Base-by-base conservation (phyloP, 1,140 invertebrate species). In the Drosophila ananassae region DNA sequence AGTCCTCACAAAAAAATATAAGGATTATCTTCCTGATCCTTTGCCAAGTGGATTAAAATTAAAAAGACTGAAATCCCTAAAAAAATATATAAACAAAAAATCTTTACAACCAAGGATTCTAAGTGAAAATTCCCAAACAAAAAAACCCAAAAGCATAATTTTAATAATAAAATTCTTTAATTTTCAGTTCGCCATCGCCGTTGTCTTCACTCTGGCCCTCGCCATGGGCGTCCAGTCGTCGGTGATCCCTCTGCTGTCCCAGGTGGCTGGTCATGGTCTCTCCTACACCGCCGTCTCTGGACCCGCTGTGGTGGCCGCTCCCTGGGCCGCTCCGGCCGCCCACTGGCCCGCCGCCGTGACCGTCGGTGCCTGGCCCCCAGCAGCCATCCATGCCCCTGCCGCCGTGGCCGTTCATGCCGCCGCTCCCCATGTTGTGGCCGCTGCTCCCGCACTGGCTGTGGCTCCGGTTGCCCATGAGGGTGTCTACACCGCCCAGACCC, bases 401-500 rank as follows among this genome's bases (percentile, higher is more conserved):
- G 76, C 67, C 9, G 72, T 80, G 17, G 68, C 66, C 48, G 52
- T 67, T 8, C 75, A 67, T 39, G 60, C 67, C 8, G 39, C 56
- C 1, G 63, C 46, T 5, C 44, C 17, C 13, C 67, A 52, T 2
- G 41, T 44, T 44, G 41, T 44, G 41, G 41, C 41, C 41, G 73
- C 69, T 60, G 79, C 63, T 24, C 79, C 87, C 8, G 50, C 75
- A 3, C 77, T 89, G 24, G 81, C 84, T 6, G 80, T 89, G 10
- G 89, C 69, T 13, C 79, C 84, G 0, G 83, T 89, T 39, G 89
- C 75, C 52, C 83, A 79, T 64, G 85, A 81, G 51, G 85, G 84
- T 6, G 77, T 82, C 51, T 93, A 93, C 58, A 93, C 93, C 22
- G 93, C 93, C 56, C 92, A 93, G 60, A 93, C 92, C 50, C 92